phyloP scores from a whole-genome alignment of 2,797 vertebrate genomes.

The Thunnus albacares region DNA sequence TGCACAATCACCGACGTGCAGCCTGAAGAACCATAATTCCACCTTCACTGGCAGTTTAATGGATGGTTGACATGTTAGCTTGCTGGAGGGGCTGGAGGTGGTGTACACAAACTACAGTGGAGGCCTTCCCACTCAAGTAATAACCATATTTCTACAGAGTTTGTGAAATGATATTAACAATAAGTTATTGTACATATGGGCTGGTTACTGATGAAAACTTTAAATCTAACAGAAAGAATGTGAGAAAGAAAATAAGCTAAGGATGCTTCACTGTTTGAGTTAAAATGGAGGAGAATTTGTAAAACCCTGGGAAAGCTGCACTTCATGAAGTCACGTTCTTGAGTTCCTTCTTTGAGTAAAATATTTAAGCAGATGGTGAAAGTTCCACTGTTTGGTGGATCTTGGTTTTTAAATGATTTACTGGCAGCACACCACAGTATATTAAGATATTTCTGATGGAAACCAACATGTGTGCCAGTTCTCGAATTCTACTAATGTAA shows the following conservation, averaged over 20 bases:
- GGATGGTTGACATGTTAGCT: no score
- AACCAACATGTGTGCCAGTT: slow-evolving; percentile 50
- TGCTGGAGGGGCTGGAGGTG: no score
- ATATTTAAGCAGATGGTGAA: slow-evolving; percentile 56
- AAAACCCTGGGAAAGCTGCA: slow-evolving; percentile 26
- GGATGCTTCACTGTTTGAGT: neutral
- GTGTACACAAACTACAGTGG: no score
- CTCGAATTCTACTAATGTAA: slow-evolving; percentile 61
- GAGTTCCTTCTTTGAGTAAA: slow-evolving; percentile 28
- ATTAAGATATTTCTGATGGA: slow-evolving; percentile 62
- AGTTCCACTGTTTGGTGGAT: slow-evolving; percentile 51
- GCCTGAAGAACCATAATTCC: no score
- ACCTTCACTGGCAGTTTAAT: no score
- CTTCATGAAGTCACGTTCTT: slow-evolving; percentile 21
- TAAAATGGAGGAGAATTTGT: slow-evolving; percentile 5
- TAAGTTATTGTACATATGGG: neutral
- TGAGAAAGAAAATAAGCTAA: slow-evolving; percentile 22
- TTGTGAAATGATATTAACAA: neutral
- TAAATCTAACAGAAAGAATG: neutral
- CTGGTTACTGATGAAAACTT: slow-evolving; percentile 1
- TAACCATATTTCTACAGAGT: slow-evolving; percentile 15
- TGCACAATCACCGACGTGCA: no score
- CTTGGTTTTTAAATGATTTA: slow-evolving; percentile 52
- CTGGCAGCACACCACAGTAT: slow-evolving; percentile 48
- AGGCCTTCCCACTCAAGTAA: neutral